Evolutionary conservation across 2,797 vertebrate genomes (phyloP), one percentile per base, ranked within the genome.

Genomic region (Alcedo atthis): DNA sequence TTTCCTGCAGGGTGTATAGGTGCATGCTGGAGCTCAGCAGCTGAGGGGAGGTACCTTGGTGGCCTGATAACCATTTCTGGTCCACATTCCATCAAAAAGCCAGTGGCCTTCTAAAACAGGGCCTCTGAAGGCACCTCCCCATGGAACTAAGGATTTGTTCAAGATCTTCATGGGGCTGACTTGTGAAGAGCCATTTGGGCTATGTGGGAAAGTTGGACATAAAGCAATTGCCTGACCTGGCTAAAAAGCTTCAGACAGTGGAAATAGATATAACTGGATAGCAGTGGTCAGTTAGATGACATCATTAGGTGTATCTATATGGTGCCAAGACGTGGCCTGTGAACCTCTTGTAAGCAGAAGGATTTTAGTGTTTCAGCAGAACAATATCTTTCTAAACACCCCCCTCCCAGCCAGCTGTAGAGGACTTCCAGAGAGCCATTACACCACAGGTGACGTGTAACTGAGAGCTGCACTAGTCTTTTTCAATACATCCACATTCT

Each of bases 401-500:
- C 9, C 11, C 1, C 8, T 77, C 32, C 57, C 17, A 68, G 40
- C 25, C 53, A 76, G 54, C 69, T 48, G 24, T 5, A 73, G 33
- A 68, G 40, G 58, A 42, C 55, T 73, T 13, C 22, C 74, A 77
- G 64, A n/a, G 20, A 58, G 21, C 45, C 51, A 33, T 30, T 18
- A 64, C 42, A 70, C 37, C 33, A 42, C 55, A n/a, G 21, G 9
- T 20, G 79, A 54, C 22, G 32, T 0, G 0, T 2, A 35, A 58
- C 6, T 49, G 67, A 75, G 74, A 63, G 33, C 73, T 40, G 18
- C 30, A 16, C 37, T 16, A 49, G 30, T 18, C 43, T 73, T 78
- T 48, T 89, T 22, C 51, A 33, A 12, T 8, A 8, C 28, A 76
- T 20, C 19, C 79, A 69, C 25, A 55, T 93, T 49, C 75, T 67